Evolutionary conservation across 2,888 invertebrate species (phyloP), one percentile per base, ranked within the genome.

Genomic region (Orthosia cruda): DNA sequence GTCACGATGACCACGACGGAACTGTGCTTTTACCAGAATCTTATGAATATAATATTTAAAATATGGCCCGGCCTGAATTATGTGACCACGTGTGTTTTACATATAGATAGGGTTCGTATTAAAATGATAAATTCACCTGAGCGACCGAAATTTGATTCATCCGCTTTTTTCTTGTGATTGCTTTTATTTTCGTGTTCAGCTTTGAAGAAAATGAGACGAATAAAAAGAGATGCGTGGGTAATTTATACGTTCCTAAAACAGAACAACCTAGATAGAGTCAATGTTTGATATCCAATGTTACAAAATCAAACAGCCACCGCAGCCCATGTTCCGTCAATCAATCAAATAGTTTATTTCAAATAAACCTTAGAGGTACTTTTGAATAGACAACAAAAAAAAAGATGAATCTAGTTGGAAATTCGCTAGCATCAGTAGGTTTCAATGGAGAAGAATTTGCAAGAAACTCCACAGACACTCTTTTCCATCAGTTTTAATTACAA

Each of bases 21-120:
- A 90, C 86, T 87, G 89, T 89, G 90, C 90, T 91, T 89, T 90
- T 89, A 89, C 88, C 87, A 83, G 85, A 89, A 92, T 89, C 92
- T 92, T 92, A 94, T 94, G 94, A 94, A 94, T 94, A 94, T 90
- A 92, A 94, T 93, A 93, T 90, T 85, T 91, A 90, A 90, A 90
- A 91, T 90, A 91, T 89, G 88, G 80, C 81, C 73, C 77, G 74
- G 89, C 89, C 88, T 87, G 90, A 90, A 92, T 92, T 91, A 89
- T 88, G 89, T 87, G 88, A 81, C 74, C 83, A 85, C 81, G 83
- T 77, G 69, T 81, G 80, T 78, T 86, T 81, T 86, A 87, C 80
- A 81, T 87, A 77, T 85, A 84, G 62, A 84, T 88, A 69, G 80
- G 66, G 23, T 71, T 65, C 54, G 55, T 73, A 73, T 79, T 78